These are phyloP conservation scores for Tychaedon coryphoeus DNA, from an alignment of 2,113 vertebrate genomes.

Conservation along the genomic window DNA sequence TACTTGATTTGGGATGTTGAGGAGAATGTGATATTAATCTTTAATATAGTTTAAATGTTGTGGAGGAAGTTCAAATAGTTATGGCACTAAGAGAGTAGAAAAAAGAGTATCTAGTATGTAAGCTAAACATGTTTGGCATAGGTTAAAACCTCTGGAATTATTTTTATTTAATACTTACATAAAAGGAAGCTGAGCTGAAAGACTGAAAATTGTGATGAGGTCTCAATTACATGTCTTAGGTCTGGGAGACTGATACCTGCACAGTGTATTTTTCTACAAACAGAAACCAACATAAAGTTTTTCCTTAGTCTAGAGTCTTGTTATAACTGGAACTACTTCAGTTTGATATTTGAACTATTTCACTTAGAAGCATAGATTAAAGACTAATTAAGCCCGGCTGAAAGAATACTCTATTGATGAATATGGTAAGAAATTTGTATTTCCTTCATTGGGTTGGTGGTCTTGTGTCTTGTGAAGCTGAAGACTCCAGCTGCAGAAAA, in stretches of 20 bases:
- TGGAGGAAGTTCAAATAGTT: background rate
- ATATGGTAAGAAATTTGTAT: background rate
- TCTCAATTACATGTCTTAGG: background rate
- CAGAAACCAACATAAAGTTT: background rate
- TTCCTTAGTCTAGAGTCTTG: background rate
- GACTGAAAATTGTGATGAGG: background rate
- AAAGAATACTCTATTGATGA: background rate
- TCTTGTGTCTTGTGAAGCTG: background rate
- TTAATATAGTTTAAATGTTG: background rate
- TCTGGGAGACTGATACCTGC: background rate
- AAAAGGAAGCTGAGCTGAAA: background rate
- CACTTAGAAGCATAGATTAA: background rate
- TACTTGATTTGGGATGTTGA: slow-evolving; percentile 15
- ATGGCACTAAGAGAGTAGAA: background rate
- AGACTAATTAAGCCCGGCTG: background rate
- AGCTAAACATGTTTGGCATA: background rate
- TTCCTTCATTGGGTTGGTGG: background rate
- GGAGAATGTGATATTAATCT: background rate
- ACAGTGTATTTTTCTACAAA: background rate
- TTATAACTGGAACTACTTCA: background rate
- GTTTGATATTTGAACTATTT: background rate
- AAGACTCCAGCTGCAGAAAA: background rate
- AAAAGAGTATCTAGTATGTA: background rate
- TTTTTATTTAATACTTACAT: background rate
- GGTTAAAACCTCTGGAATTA: background rate